These are phyloP conservation scores for Synergus umbraculus DNA, from an alignment of 2,888 invertebrate species.

Conservation along the genomic window DNA sequence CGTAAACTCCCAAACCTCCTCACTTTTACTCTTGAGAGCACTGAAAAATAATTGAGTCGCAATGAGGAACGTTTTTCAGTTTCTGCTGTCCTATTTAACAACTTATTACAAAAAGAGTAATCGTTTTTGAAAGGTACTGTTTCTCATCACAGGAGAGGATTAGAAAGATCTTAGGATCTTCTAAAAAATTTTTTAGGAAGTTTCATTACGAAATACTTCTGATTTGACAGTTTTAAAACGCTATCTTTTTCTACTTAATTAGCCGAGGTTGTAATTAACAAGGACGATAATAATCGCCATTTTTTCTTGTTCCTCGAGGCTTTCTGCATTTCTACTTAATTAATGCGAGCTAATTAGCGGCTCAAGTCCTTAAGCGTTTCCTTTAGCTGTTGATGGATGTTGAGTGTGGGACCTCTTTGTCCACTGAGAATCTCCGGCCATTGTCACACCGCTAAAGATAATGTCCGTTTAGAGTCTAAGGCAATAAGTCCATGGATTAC, in stretches of 20 bases:
- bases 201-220: not conserved
- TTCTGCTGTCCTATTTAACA: not conserved
- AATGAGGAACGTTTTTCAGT: slow-evolving; percentile 15
- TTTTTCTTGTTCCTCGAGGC: not conserved
- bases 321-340: slow-evolving; percentile 39
- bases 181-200: not conserved
- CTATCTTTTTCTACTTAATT: not conserved
- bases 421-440: slow-evolving; percentile 39
- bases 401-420: slow-evolving; percentile 30
- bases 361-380: slow-evolving; percentile 32
- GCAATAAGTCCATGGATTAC: slow-evolving; percentile 71
- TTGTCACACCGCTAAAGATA: slow-evolving; percentile 48
- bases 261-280: slow-evolving; percentile 2
- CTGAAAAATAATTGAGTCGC: slow-evolving; percentile 24
- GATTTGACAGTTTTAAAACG: not conserved
- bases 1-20: slow-evolving; percentile 5
- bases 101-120: too few species aligned
- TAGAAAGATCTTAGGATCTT: too few species aligned
- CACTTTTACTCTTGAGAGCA: slow-evolving; percentile 35
- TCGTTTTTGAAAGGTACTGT: too few species aligned
- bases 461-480: slow-evolving; percentile 59
- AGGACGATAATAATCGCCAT: slow-evolving; percentile 20
- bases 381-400: slow-evolving; percentile 49
- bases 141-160: too few species aligned
- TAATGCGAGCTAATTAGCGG: slow-evolving; percentile 54